These are phyloP conservation scores for Limnephilus lunatus DNA, from an alignment of 2,888 invertebrate species.

Conservation along the genomic window DNA sequence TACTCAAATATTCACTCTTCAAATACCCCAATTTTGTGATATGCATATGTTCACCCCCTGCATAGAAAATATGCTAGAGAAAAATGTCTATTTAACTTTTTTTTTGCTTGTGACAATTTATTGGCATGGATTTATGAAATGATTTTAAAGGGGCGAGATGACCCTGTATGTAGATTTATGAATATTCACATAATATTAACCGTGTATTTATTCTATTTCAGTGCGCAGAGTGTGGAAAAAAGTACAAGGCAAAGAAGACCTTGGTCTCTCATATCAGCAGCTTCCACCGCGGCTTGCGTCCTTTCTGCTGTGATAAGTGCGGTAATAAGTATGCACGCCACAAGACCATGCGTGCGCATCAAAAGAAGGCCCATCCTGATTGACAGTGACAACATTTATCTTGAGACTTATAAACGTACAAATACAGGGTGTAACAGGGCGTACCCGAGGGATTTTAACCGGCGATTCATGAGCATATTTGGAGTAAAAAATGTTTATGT, in stretches of 20 bases:
- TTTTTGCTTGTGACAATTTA: background rate
- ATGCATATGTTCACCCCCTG: no score
- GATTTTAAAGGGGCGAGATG: no score
- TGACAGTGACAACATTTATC: background rate
- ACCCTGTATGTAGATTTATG: no score
- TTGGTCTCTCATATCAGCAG: constrained; percentile 12
- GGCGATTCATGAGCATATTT: no score
- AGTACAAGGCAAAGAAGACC: constrained; percentile 34
- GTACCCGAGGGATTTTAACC: no score
- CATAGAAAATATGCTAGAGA: no score
- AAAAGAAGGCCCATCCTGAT: constrained; percentile 32
- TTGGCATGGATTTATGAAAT: background rate
- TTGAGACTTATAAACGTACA: background rate
- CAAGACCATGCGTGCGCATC: constrained; percentile 17
- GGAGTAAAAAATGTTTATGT: no score
- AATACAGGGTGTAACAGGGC: no score
- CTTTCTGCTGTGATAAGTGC: constrained; percentile 37
- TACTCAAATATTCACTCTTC: no score
- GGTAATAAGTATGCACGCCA: constrained; percentile 22
- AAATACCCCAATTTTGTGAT: no score
- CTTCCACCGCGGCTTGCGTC: constrained; percentile 30
- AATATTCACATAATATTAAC: background rate
- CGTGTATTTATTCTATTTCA: background rate
- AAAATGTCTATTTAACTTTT: background rate
- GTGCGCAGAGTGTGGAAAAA: constrained; percentile 24